Evolutionary conservation across 2,888 invertebrate species (phyloP).

Genomic region (Eristalis arbustorum): DNA sequence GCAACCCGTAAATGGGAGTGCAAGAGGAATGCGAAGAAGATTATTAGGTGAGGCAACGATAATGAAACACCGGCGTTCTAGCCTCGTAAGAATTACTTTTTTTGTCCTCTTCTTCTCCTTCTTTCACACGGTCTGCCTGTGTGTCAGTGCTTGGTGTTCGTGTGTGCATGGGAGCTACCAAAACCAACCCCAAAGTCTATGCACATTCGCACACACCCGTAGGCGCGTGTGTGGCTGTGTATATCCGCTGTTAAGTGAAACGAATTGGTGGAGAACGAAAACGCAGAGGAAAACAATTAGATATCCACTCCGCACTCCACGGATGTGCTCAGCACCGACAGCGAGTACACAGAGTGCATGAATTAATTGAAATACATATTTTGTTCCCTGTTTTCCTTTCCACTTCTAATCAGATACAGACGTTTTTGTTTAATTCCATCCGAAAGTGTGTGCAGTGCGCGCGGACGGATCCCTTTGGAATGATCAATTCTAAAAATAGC

Average conservation of each 20-base stretch:
- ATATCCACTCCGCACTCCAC: neutral
- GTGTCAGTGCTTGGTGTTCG: neutral
- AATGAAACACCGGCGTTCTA: conserved; percentile 47
- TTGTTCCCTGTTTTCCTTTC: neutral
- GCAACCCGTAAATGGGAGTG: conserved; percentile 7
- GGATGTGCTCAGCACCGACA: neutral
- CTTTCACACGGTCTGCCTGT: neutral
- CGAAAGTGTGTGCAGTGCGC: neutral
- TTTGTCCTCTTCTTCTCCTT: neutral
- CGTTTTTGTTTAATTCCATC: neutral
- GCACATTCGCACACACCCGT: neutral
- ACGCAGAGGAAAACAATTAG: neutral
- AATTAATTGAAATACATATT: neutral
- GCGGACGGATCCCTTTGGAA: neutral
- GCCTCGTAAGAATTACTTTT: conserved; percentile 7
- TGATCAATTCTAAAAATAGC: neutral
- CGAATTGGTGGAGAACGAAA: neutral
- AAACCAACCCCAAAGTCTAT: neutral
- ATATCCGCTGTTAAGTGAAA: neutral
- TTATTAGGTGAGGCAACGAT: conserved; percentile 47
- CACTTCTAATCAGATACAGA: neutral
- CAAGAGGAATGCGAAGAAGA: conserved; percentile 6
- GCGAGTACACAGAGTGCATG: neutral
- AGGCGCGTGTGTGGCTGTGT: neutral
- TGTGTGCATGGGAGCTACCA: neutral